Percentiles rank a stretch among this genome's conserved stretches.
Evolutionary conservation across 1,140 invertebrate genomes (phyloP).

Genomic region (Cydia pomonella): DNA sequence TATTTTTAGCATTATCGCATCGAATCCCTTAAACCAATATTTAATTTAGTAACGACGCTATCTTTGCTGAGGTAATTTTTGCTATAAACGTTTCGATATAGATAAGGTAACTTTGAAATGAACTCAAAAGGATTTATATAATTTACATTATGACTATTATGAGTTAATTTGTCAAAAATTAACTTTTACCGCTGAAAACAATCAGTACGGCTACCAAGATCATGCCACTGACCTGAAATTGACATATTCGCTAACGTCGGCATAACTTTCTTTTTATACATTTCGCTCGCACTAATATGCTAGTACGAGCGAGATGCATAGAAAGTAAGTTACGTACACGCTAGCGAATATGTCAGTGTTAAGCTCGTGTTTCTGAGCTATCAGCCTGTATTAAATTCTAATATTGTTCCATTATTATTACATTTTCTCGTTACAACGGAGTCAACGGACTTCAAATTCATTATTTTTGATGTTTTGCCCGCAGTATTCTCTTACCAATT

Average conservation of each 20-base stretch:
- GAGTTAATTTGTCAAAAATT: background rate
- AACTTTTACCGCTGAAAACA: too few species aligned
- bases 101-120: background rate
- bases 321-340: too few species aligned
- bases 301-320: too few species aligned
- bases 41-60: constrained; percentile 15
- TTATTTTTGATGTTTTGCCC: background rate
- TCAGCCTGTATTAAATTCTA: background rate
- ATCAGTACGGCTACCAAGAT: too few species aligned
- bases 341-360: too few species aligned
- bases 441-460: background rate
- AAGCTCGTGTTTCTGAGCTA: background rate
- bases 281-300: too few species aligned
- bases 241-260: too few species aligned
- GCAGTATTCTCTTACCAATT: background rate
- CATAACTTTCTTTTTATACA: too few species aligned
- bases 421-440: background rate
- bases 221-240: too few species aligned
- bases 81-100: background rate
- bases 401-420: background rate
- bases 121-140: background rate
- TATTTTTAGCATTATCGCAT: constrained; percentile 28
- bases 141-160: background rate
- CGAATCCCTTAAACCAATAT: constrained; percentile 29
- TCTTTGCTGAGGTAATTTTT: background rate